Conservation (phyloP, 2,797 vertebrate species). For the Varecia variegata region DNA sequence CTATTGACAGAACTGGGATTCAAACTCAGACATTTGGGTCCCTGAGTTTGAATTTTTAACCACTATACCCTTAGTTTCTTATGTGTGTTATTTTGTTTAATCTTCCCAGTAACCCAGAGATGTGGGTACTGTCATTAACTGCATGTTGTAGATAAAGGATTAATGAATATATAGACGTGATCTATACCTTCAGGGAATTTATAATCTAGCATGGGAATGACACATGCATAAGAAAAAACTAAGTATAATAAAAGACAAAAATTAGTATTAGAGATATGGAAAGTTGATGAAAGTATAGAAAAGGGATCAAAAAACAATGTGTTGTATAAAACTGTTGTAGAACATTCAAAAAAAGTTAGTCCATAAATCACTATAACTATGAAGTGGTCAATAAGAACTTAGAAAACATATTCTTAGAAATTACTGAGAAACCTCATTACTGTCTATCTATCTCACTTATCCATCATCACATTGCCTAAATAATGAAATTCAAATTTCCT, state of each 20-base stretch:
- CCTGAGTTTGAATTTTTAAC: not conserved
- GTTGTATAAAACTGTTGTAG: not conserved
- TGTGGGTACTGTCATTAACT: not conserved
- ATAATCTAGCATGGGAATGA: not conserved
- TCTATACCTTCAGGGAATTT: not conserved
- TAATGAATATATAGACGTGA: not conserved
- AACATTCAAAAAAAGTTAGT: not conserved
- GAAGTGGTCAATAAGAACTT: not conserved
- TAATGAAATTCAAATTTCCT: constrained; percentile 9
- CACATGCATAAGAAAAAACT: not conserved
- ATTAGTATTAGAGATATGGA: not conserved
- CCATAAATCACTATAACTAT: not conserved
- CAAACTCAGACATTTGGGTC: not conserved
- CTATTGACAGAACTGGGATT: not conserved
- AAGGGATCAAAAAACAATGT: not conserved
- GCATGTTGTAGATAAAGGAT: not conserved
- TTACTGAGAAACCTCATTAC: not conserved
- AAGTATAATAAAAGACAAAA: not conserved
- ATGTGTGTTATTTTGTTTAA: not conserved
- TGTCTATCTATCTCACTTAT: not conserved
- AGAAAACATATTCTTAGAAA: constrained; percentile 11
- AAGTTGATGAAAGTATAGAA: not conserved
- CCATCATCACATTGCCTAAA: not conserved
- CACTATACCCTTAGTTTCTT: not conserved
- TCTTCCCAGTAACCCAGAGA: not conserved